Evolutionary conservation across 1,140 invertebrate genomes (phyloP).

Genomic region (Aporrectodea caliginosa): DNA sequence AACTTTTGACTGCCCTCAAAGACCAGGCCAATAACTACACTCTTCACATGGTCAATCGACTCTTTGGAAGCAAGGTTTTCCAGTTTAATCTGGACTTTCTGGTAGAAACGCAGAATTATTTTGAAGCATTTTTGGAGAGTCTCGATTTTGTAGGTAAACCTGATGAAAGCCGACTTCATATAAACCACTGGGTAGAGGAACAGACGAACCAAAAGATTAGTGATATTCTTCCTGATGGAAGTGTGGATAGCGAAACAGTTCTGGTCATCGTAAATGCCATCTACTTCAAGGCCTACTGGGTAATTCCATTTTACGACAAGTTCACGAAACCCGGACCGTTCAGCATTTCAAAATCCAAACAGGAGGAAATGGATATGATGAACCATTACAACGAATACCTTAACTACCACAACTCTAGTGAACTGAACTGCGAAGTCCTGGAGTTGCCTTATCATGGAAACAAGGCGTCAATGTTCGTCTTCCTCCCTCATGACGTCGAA

Average conservation of each 20-base stretch:
- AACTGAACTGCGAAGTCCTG: slow-evolving; percentile 11
- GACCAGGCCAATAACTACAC: neutral
- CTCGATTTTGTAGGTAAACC: neutral
- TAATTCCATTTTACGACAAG: neutral
- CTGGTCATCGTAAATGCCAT: neutral
- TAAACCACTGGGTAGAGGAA: neutral
- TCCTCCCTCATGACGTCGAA: neutral
- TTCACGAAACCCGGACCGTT: neutral
- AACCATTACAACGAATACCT: neutral
- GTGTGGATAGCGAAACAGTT: neutral
- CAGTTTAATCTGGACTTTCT: neutral
- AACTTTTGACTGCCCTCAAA: neutral
- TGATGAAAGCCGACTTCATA: neutral
- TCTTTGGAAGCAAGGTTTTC: neutral
- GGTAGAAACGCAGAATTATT: neutral
- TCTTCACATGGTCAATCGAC: neutral
- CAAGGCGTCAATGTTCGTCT: neutral
- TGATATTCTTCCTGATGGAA: neutral
- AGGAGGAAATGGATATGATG: neutral
- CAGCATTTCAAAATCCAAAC: neutral
- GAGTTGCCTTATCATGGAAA: slow-evolving; percentile 1
- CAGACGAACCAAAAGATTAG: neutral
- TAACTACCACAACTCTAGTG: neutral
- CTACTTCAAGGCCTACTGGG: neutral
- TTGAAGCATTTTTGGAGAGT: neutral